Conservation (phyloP, 2,797 vertebrate genomes). For the Crax fasciolata region DNA sequence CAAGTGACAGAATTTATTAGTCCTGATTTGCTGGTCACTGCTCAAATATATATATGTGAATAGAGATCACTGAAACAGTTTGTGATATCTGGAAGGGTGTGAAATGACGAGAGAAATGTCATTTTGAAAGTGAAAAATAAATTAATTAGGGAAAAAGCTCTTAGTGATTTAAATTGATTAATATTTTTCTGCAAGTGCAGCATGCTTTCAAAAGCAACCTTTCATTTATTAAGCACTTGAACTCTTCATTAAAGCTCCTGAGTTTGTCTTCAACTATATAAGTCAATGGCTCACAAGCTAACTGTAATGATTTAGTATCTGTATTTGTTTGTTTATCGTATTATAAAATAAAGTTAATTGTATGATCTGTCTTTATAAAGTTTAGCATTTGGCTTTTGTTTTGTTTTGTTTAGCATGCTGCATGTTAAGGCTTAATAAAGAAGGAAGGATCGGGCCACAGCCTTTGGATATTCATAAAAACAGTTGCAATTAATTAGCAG, state of each 20-base stretch:
- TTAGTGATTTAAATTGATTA: not conserved
- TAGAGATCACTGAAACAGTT: not conserved
- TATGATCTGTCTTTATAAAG: not conserved
- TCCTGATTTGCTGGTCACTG: not conserved
- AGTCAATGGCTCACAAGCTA: not conserved
- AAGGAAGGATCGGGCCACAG: not conserved
- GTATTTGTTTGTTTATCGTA: not conserved
- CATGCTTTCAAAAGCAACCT: not conserved
- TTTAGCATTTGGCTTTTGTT: not conserved
- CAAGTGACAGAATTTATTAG: not conserved
- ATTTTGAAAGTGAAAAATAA: not conserved
- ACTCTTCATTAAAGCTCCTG: not conserved
- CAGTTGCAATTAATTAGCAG: not conserved
- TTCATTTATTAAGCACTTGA: not conserved
- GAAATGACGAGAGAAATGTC: not conserved
- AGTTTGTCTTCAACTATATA: not conserved
- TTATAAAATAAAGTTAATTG: not conserved
- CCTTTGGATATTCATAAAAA: conserved; percentile 1
- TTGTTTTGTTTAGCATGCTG: not conserved
- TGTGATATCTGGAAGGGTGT: not conserved
- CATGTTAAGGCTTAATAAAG: not conserved
- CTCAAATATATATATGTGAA: not conserved
- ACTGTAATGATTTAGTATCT: not conserved
- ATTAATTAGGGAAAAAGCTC: not conserved
- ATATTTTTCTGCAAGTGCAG: not conserved